A percentile compares a stretch with the other conserved stretches of the same genome.
Evolutionary conservation across 2,888 invertebrate species (phyloP).

Genomic region (Rhagonycha lutea): DNA sequence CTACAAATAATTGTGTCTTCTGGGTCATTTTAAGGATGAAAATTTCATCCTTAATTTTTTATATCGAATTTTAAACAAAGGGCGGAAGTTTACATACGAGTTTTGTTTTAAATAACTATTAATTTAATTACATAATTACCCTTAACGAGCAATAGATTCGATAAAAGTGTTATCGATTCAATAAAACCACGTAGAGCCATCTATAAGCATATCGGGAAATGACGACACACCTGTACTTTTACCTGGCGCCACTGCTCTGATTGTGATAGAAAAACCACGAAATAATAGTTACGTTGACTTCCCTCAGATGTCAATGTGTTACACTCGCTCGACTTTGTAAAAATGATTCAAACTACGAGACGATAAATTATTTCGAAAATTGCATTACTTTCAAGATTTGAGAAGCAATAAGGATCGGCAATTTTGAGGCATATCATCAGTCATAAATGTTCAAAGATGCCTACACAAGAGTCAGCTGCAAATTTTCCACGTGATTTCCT

Average conservation of each 20-base stretch:
- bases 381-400: neutral
- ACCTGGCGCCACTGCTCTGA: neutral
- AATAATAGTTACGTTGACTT: neutral
- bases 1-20: no score
- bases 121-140: neutral
- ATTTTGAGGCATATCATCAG: conserved; percentile 42
- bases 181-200: neutral
- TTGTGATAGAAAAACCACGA: neutral
- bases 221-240: neutral
- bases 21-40: no score
- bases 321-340: neutral
- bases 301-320: neutral
- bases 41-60: no score
- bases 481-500: conserved; percentile 50
- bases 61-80: neutral
- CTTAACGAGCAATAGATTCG: neutral
- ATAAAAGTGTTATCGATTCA: neutral
- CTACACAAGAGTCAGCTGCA: conserved; percentile 50
- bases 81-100: no score
- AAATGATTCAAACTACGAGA: neutral
- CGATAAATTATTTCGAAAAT: neutral
- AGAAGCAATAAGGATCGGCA: conserved; percentile 1
- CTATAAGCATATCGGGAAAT: neutral
- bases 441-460: conserved; percentile 54
- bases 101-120: neutral